phyloP scores from a whole-genome alignment of 2,888 invertebrate species.

The Chloroclystis v-ata region DNA sequence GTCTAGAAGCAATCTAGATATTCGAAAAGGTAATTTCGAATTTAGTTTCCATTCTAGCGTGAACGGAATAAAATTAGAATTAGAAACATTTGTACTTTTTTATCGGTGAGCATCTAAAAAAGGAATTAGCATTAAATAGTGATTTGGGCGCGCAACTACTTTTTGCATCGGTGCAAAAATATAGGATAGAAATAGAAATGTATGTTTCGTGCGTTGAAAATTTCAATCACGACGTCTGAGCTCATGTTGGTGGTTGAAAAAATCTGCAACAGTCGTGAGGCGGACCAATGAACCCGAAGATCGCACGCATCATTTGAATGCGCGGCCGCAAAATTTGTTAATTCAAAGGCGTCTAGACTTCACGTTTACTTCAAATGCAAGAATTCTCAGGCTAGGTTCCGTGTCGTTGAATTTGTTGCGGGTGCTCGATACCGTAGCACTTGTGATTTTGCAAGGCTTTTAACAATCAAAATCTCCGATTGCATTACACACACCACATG shows the following conservation, averaged over 20 bases:
- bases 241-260: conserved; percentile 47
- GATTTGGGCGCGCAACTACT: conserved; percentile 47
- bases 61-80: conserved; percentile 47
- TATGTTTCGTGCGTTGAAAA: conserved; percentile 64
- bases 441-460: conserved; percentile 1
- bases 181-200: conserved; percentile 37
- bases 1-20: conserved; percentile 24
- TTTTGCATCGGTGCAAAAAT: conserved; percentile 67
- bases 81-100: conserved; percentile 45
- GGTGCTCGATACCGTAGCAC: conserved; percentile 35
- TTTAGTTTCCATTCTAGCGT: conserved; percentile 38
- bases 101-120: conserved; percentile 29
- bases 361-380: conserved; percentile 47
- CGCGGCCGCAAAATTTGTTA: conserved; percentile 69
- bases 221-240: conserved; percentile 56
- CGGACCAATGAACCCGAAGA: conserved; percentile 65
- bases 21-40: conserved; percentile 20
- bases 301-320: conserved; percentile 69
- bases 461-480: too few relatives aligned
- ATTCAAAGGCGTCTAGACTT: conserved; percentile 69
- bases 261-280: conserved; percentile 46
- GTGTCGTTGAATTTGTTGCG: conserved; percentile 52
- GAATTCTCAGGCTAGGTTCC: conserved; percentile 41
- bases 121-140: conserved; percentile 51
- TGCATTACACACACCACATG: too few relatives aligned